These are phyloP conservation scores for Takifugu ocellatus DNA, from an alignment of 2,797 vertebrate species.

Conservation along the genomic window DNA sequence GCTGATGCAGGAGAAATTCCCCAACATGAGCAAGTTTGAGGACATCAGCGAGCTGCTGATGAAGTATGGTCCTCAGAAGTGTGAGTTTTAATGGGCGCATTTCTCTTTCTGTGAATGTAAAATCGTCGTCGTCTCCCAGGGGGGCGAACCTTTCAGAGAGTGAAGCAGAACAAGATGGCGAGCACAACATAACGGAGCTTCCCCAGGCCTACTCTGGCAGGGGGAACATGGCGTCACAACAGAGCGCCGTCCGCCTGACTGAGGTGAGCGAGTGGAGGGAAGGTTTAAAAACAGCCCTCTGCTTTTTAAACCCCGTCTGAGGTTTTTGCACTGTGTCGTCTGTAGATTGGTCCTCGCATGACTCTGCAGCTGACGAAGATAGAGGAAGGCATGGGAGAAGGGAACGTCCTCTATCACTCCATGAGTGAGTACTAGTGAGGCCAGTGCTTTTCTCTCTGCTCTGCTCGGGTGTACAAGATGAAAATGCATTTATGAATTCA, in stretches of 20 bases:
- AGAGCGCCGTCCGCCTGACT: constrained; percentile 88
- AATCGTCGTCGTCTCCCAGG: constrained; percentile 53
- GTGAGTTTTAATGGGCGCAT: not conserved
- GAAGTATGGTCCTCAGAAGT: constrained; percentile 71
- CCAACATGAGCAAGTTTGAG: constrained; percentile 89
- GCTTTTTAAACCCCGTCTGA: not conserved
- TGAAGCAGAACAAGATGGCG: constrained; percentile 88
- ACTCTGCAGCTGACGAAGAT: constrained; percentile 87
- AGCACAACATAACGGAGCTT: constrained; percentile 88
- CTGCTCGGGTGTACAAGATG: constrained; percentile 56
- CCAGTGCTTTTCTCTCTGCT: not conserved
- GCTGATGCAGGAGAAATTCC: constrained; percentile 90
- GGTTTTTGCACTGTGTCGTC: not conserved
- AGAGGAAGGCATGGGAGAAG: constrained; percentile 85
- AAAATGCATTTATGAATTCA: constrained; percentile 46
- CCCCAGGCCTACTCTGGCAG: constrained; percentile 86
- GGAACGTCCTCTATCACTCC: constrained; percentile 84
- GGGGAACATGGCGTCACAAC: constrained; percentile 87
- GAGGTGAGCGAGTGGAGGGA: constrained; percentile 72
- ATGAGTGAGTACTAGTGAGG: constrained; percentile 71
- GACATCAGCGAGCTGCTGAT: constrained; percentile 92
- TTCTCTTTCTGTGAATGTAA: too few relatives aligned
- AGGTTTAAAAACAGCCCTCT: rapidly evolving
- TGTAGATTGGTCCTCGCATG: constrained; percentile 90
- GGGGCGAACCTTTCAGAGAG: constrained; percentile 89